Base-by-base conservation (phyloP, 1,140 invertebrate genomes). In the Harpegnathos saltator region DNA sequence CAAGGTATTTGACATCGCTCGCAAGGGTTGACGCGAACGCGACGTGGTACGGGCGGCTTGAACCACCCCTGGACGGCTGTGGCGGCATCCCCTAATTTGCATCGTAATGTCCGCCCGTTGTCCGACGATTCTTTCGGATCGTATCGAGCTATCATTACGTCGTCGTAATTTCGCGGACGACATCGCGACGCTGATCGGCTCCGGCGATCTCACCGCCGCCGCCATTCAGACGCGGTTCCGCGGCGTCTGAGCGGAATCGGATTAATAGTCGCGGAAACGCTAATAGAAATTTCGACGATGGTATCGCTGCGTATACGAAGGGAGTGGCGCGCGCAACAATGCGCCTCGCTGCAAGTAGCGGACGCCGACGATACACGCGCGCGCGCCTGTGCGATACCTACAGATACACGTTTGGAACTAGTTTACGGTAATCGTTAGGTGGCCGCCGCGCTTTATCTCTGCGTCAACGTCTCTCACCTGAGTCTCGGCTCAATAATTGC, bases 221-320 rank as follows among this genome's bases (percentile, higher is more conserved):
- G 56, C 38, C 19, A 78, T 69, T 22, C 11, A 26, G 56, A 78
- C 17, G 33, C 38, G 50, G 29, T 33, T 58, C 22, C 7, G 44
- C 33, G n/a, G 52, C 44, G 26, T 24, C 17, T 17, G 33, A 44
- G 19, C 7, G 54, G 68, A 89, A 89, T 90, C 77, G 83, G 88
- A 90, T 90, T 90, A 88, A 86, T 85, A 84, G 89, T 66, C 86
- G 83, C 74, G 75, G 89, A 90, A 87, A 85, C 78, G 81, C 72
- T 89, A 88, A 90, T 87, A 85, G 89, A 87, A 90, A 90, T 90
- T 90, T 90, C 86, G 84, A 80, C 84, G 87, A 89, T 90, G 82
- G 78, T 84, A 89, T 89, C n/a, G n/a, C 86, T 66, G 63, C 50
- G 33, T 19, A 44, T 54, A 80, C 44, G 61, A 33, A 5, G 38